Conservation (phyloP, 2,797 vertebrate genomes). For the Hozukius guyotensis region DNA sequence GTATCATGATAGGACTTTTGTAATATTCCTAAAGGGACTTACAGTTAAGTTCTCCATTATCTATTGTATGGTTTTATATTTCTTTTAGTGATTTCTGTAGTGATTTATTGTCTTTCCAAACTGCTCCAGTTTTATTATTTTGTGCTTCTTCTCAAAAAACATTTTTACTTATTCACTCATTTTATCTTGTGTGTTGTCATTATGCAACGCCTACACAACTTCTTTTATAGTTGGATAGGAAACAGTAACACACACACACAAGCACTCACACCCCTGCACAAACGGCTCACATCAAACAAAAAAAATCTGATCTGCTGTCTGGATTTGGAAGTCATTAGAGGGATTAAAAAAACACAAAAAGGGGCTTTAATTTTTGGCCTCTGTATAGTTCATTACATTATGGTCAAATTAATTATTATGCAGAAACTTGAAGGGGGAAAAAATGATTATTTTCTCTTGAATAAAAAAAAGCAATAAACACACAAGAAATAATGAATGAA, state of each 20-base stretch:
- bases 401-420: conserved; percentile 27
- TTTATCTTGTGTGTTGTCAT: background rate
- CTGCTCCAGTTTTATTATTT: background rate
- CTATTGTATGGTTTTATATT: background rate
- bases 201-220: background rate
- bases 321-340: conserved; percentile 17
- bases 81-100: background rate
- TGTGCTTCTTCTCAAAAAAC: background rate
- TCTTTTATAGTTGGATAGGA: background rate
- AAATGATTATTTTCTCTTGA: background rate
- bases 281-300: background rate
- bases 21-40: background rate
- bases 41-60: background rate
- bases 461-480: conserved; percentile 5
- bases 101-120: background rate
- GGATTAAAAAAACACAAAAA: conserved; percentile 28
- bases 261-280: background rate
- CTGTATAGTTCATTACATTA: conserved; percentile 16
- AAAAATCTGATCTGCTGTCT: background rate
- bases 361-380: background rate
- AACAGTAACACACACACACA: background rate
- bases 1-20: background rate
- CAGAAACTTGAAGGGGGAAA: background rate
- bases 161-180: background rate
- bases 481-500: background rate